phyloP scores from a whole-genome alignment of 2,888 invertebrate genomes.

The Cerastoderma edule region DNA sequence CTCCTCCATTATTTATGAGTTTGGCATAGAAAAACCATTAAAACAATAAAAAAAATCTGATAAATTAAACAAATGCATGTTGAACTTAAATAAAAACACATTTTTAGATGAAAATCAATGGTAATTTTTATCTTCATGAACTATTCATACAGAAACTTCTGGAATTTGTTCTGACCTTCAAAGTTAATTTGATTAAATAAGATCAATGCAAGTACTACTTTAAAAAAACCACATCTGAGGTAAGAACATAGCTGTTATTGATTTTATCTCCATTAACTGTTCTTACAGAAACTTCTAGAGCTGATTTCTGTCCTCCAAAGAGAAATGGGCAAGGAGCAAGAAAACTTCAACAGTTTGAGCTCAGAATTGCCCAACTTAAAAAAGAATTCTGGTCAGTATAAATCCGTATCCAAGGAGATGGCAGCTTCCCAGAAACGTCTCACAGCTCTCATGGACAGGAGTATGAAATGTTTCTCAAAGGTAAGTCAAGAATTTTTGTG shows the following conservation, averaged over 20 bases:
- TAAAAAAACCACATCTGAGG: too few species aligned
- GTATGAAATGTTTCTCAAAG: slow-evolving; percentile 84
- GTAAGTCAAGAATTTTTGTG: slow-evolving; percentile 65
- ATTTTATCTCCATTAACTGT: too few species aligned
- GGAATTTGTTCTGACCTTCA: slow-evolving; percentile 82
- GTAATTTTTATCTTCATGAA: too few species aligned
- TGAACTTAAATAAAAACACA: too few species aligned
- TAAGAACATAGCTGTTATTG: too few species aligned
- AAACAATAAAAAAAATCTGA: too few species aligned
- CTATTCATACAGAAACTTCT: slow-evolving; percentile 77
- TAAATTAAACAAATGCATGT: too few species aligned
- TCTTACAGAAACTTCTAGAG: slow-evolving; percentile 80
- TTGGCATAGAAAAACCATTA: too few species aligned
- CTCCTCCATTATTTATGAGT: too few species aligned
- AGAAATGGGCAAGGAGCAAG: slow-evolving; percentile 83
- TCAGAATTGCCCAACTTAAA: slow-evolving; percentile 75
- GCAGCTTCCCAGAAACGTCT: slow-evolving; percentile 81
- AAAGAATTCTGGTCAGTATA: slow-evolving; percentile 79
- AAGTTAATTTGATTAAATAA: too few species aligned
- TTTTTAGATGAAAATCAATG: too few species aligned
- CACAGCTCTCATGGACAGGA: slow-evolving; percentile 83
- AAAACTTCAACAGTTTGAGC: slow-evolving; percentile 82
- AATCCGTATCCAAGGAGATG: slow-evolving; percentile 81
- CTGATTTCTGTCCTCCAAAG: slow-evolving; percentile 82
- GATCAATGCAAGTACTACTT: too few species aligned